Evolutionary conservation across 2,888 invertebrate species (phyloP).

Genomic region (Nebria salina): DNA sequence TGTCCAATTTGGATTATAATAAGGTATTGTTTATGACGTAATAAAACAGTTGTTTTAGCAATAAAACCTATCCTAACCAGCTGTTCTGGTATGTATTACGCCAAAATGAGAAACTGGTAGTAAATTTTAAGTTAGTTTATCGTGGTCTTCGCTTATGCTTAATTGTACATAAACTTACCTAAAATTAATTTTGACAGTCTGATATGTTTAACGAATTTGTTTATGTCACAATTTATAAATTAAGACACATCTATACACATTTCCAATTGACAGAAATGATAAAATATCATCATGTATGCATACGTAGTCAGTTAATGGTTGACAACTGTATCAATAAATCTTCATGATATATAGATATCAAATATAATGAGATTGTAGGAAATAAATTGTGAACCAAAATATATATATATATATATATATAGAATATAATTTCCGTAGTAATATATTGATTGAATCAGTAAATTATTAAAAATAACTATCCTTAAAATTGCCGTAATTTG

Average conservation of each 20-base stretch:
- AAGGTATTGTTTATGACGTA: background rate
- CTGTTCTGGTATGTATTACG: background rate
- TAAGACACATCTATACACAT: background rate
- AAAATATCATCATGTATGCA: background rate
- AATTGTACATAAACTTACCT: background rate
- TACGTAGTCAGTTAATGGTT: background rate
- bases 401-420: too few relatives aligned
- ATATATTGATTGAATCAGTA: too few relatives aligned
- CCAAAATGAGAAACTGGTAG: background rate
- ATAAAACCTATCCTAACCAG: background rate
- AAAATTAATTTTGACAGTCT: background rate
- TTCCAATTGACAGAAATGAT: background rate
- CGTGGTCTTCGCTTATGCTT: background rate
- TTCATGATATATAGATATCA: background rate
- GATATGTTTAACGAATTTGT: background rate
- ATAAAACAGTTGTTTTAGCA: background rate
- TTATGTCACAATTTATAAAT: background rate
- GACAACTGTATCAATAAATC: background rate
- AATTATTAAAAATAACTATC: too few relatives aligned
- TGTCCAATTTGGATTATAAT: background rate
- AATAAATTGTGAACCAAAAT: background rate
- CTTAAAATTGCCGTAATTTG: too few relatives aligned
- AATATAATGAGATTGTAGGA: background rate
- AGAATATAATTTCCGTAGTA: too few relatives aligned
- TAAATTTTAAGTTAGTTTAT: background rate